Evolutionary conservation across 2,888 invertebrate genomes (phyloP).

Genomic region (Apeira syringaria): DNA sequence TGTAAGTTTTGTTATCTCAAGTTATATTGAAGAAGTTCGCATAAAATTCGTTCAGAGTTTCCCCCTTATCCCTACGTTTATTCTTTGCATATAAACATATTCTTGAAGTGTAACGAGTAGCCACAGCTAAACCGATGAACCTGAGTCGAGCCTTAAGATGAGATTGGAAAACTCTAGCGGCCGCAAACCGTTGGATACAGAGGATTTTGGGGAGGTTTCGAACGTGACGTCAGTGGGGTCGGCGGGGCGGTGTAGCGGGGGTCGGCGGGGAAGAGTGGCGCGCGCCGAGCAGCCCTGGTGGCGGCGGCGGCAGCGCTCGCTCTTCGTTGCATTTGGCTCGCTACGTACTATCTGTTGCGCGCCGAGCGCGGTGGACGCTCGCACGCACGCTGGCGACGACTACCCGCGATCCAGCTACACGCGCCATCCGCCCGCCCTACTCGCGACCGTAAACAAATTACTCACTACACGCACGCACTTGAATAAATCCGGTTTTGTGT

Average conservation of each 20-base stretch:
- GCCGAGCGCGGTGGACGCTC: slow-evolving; percentile 71
- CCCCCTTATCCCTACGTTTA: slow-evolving; percentile 26
- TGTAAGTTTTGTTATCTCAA: slow-evolving; percentile 19
- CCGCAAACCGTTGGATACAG: slow-evolving; percentile 56
- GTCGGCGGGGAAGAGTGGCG: slow-evolving; percentile 49
- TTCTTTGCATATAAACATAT: slow-evolving; percentile 35
- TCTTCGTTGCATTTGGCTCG: slow-evolving; percentile 44
- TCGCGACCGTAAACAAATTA: slow-evolving; percentile 66
- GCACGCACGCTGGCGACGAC: slow-evolving; percentile 38
- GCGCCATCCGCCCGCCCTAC: slow-evolving; percentile 52
- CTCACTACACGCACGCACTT: slow-evolving; percentile 41
- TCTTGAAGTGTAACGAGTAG: slow-evolving; percentile 31
- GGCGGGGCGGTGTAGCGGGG: slow-evolving; percentile 36
- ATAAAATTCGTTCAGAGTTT: slow-evolving; percentile 9
- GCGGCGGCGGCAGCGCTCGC: slow-evolving; percentile 35
- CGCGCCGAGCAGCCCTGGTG: slow-evolving; percentile 53
- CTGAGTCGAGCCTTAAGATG: slow-evolving; percentile 31
- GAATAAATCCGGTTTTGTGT: slow-evolving; percentile 38
- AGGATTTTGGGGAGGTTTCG: slow-evolving; percentile 69
- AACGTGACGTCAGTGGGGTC: slow-evolving; percentile 71
- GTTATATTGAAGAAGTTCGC: slow-evolving; percentile 28
- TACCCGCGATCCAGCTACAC: slow-evolving; percentile 32
- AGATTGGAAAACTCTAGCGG: slow-evolving; percentile 46
- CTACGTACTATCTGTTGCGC: slow-evolving; percentile 71
- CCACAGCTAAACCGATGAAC: slow-evolving; percentile 35